Evolutionary conservation across 1,140 invertebrate species (phyloP).

Genomic region (Stenopsyche tienmushanensis): DNA sequence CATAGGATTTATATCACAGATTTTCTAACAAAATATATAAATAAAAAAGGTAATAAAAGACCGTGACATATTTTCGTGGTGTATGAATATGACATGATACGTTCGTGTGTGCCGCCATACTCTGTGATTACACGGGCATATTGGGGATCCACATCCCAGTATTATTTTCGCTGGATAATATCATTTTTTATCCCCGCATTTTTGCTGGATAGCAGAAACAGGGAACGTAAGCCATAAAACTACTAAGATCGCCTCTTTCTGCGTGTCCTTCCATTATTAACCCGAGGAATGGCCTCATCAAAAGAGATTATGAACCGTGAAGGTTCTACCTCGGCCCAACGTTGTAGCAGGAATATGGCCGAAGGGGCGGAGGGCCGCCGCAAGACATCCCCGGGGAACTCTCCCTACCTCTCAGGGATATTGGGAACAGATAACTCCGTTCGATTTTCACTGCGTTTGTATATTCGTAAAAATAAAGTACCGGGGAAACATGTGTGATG

Average conservation of each 20-base stretch:
- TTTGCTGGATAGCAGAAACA: slow-evolving; percentile 15
- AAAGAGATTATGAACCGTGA: slow-evolving; percentile 42
- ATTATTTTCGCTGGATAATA: slow-evolving; percentile 5
- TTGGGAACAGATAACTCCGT: slow-evolving; percentile 25
- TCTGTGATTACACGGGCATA: too few species aligned
- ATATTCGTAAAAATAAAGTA: not conserved
- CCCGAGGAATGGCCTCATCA: slow-evolving; percentile 40
- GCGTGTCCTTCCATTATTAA: slow-evolving; percentile 40
- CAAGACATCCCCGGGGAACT: slow-evolving; percentile 7
- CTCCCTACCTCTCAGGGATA: slow-evolving; percentile 6
- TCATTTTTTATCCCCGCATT: slow-evolving; percentile 24
- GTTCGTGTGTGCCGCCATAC: too few species aligned
- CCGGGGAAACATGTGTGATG: not conserved
- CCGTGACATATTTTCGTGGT: too few species aligned
- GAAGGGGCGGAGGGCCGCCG: not conserved
- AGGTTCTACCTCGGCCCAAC: slow-evolving; percentile 1
- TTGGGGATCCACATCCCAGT: not conserved
- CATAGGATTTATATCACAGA: too few species aligned
- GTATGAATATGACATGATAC: too few species aligned
- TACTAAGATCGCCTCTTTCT: slow-evolving; percentile 29
- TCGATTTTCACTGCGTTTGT: slow-evolving; percentile 27
- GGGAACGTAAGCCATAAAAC: slow-evolving; percentile 22
- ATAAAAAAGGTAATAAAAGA: too few species aligned
- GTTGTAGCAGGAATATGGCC: not conserved
- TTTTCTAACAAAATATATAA: too few species aligned